Conservation (phyloP, 2,113 vertebrate species). For the Nannospalax galili region DNA sequence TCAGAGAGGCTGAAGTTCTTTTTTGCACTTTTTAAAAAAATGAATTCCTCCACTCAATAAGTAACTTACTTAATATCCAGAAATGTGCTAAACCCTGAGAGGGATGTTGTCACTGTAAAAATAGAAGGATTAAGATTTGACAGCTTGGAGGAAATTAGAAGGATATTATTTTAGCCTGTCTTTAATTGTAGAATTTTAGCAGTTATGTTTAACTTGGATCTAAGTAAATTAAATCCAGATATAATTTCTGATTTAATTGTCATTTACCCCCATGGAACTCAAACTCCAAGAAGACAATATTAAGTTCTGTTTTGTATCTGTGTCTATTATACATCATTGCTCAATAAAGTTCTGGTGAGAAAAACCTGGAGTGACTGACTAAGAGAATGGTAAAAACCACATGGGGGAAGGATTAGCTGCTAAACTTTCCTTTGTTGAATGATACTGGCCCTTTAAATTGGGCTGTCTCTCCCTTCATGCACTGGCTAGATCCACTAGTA, state of each 20-base stretch:
- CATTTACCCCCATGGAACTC: neutral
- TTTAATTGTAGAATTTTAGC: neutral
- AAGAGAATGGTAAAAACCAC: neutral
- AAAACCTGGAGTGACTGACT: neutral
- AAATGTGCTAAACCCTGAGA: neutral
- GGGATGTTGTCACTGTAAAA: neutral
- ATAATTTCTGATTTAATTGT: neutral
- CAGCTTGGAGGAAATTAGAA: neutral
- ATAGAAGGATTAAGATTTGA: neutral
- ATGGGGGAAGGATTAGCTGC: neutral
- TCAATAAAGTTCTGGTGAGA: neutral
- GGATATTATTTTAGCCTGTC: neutral
- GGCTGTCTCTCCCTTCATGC: neutral
- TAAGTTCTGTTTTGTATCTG: neutral
- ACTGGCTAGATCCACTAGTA: neutral
- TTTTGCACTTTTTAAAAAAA: neutral
- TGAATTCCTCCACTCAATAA: neutral
- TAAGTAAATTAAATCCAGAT: neutral
- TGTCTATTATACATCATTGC: neutral
- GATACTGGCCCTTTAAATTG: neutral
- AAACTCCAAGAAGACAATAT: neutral
- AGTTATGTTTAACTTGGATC: neutral
- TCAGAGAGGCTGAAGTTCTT: neutral
- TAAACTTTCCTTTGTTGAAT: neutral
- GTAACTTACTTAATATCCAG: neutral